Percentiles rank a stretch among this genome's conserved stretches.
Conservation (phyloP, 2,113 vertebrate genomes). For the Podarcis cretensis region DNA sequence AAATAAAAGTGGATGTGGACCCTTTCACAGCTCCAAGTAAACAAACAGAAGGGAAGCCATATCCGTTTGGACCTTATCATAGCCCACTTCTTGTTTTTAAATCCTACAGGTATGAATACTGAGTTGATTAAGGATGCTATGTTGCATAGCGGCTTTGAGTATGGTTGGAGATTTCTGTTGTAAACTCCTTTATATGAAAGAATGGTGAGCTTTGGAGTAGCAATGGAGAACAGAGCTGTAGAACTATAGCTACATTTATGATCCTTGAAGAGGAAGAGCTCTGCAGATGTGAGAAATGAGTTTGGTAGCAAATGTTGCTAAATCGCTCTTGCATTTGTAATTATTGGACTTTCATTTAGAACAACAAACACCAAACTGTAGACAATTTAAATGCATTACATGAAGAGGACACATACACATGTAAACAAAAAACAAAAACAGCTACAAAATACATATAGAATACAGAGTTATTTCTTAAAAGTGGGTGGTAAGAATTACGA, state of each 20-base stretch:
- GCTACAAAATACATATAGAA: too few relatives aligned
- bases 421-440: too few relatives aligned
- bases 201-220: neutral
- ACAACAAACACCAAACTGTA: neutral
- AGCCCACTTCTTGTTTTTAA: constrained; percentile 94
- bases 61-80: constrained; percentile 86
- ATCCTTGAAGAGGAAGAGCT: neutral
- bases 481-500: too few relatives aligned
- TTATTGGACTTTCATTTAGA: neutral
- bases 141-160: neutral
- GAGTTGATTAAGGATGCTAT: neutral
- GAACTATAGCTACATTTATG: neutral
- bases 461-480: too few relatives aligned
- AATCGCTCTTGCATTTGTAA: neutral
- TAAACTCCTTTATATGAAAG: neutral
- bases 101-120: constrained; percentile 88
- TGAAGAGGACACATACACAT: neutral
- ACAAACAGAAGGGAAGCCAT: constrained; percentile 77
- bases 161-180: neutral
- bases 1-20: constrained; percentile 83
- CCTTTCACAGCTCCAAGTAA: constrained; percentile 69
- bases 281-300: neutral
- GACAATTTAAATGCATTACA: neutral
- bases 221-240: neutral
- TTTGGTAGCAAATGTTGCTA: neutral